Evolutionary conservation across 2,113 vertebrate genomes (phyloP), one percentile per base, ranked within the genome.

Genomic region (Centrocercus urophasianus): DNA sequence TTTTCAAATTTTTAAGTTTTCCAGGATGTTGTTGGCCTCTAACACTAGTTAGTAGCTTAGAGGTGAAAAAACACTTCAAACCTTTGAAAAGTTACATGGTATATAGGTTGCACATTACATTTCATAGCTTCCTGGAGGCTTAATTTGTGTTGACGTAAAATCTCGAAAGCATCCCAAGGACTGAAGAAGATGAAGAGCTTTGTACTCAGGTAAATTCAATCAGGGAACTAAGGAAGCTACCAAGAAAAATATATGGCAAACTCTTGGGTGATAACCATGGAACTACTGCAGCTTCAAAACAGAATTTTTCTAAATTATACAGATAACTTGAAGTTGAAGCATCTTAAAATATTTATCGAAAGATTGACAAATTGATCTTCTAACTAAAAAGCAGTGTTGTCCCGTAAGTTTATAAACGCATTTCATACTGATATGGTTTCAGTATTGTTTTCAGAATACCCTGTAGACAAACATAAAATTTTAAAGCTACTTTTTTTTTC

Each of bases 91-190:
- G 61, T 56, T 70, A 70, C 7, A 32, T 54, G 4, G 27, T 66
- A 83, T 66, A 66, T 4, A 70, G 20, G 7, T 80, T 28, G 4
- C 48, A 60, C 8, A 25, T 40, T 77, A 40, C 5, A 32, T 50
- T 34, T 30, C 64, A 36, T 32, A 80, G 1, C 21, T 93, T 90
- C 42, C 60, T 50, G 70, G 50, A 81, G 52, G 60, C 18, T 86
- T 71, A 92, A 88, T 83, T 92, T 86, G 20, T 66, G 45, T 13
- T 80, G 30, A 90, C 56, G 57, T 70, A 70, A 88, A 92, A 61
- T 10, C 32, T 59, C 13, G 1, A 22, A 25, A 85, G 36, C 65
- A 54, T 79, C 87, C 13, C 54, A 87, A 79, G 9, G 21, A 85
- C n/a, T 79, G 27, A 82, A 34, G n/a, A 89, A 18, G 28, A 72